Conservation (phyloP, 2,113 vertebrate species). For the Dromaius novaehollandiae region DNA sequence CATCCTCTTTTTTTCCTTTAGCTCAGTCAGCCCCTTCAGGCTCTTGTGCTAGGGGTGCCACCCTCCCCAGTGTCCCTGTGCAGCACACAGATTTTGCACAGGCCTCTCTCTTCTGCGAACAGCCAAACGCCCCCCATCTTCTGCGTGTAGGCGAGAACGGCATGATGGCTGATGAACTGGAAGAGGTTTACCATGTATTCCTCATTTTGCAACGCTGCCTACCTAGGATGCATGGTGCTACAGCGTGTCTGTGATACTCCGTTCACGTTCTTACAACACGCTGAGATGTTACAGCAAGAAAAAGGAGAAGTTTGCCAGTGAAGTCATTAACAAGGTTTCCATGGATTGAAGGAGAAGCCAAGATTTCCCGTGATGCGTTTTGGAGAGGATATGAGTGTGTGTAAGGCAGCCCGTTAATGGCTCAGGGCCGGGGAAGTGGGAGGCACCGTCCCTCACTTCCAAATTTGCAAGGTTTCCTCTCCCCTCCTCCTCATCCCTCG, state of each 20-base stretch:
- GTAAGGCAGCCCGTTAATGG: background rate
- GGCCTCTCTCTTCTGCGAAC: background rate
- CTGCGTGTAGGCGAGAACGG: background rate
- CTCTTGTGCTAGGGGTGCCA: too few relatives aligned
- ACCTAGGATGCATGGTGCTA: too few relatives aligned
- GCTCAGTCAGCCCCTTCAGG: background rate
- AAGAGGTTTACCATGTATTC: background rate
- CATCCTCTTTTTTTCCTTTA: background rate
- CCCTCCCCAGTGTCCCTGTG: background rate
- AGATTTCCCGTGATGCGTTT: background rate
- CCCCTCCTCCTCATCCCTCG: too few relatives aligned
- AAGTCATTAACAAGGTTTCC: background rate
- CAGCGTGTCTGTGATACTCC: too few relatives aligned
- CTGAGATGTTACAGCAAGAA: background rate
- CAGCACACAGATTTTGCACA: background rate
- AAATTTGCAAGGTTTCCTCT: too few relatives aligned
- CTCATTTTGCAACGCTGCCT: background rate
- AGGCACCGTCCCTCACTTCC: background rate
- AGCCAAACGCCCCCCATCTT: background rate
- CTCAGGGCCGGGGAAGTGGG: background rate
- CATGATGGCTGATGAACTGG: background rate
- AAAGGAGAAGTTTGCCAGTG: background rate
- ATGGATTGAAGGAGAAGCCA: background rate
- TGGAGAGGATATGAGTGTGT: background rate
- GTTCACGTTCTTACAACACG: background rate